phyloP scores from a whole-genome alignment of 2,113 vertebrate genomes.

The Ceyx margarethae region DNA sequence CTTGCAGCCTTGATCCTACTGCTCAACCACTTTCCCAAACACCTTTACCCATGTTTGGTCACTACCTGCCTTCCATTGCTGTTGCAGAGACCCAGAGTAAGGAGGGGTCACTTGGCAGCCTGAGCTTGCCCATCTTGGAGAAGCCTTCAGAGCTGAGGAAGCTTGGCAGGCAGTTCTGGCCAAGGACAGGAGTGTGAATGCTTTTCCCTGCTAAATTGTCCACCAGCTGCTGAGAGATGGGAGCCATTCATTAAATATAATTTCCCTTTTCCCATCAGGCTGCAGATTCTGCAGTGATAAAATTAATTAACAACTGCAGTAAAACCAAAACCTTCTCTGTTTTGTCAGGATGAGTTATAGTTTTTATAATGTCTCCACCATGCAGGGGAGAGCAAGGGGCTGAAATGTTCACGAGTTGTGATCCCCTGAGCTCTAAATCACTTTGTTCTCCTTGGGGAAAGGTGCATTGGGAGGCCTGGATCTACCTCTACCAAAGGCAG shows the following conservation, averaged over 20 bases:
- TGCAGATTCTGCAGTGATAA: not conserved
- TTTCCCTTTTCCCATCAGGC: not conserved
- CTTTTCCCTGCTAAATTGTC: not conserved
- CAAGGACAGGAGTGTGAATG: not conserved
- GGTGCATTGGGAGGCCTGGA: not conserved
- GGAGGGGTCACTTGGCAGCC: not conserved
- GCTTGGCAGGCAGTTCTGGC: not conserved
- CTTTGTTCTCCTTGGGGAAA: not conserved
- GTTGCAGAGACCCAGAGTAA: not conserved
- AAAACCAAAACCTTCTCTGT: not conserved
- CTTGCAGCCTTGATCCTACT: not conserved
- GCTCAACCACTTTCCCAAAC: not conserved
- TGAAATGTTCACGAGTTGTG: not conserved
- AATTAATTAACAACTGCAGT: slow-evolving; percentile 34
- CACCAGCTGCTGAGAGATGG: not conserved
- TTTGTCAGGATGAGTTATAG: not conserved
- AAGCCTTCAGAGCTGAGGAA: not conserved
- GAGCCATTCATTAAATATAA: not conserved
- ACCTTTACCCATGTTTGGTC: not conserved
- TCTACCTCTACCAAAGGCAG: not conserved
- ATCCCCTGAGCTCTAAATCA: not conserved
- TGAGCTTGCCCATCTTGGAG: not conserved
- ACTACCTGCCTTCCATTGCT: not conserved
- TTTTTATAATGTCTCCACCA: not conserved
- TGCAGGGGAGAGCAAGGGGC: not conserved